Conservation (phyloP, 2,888 invertebrate genomes). For the Andrena chrysosceles region DNA sequence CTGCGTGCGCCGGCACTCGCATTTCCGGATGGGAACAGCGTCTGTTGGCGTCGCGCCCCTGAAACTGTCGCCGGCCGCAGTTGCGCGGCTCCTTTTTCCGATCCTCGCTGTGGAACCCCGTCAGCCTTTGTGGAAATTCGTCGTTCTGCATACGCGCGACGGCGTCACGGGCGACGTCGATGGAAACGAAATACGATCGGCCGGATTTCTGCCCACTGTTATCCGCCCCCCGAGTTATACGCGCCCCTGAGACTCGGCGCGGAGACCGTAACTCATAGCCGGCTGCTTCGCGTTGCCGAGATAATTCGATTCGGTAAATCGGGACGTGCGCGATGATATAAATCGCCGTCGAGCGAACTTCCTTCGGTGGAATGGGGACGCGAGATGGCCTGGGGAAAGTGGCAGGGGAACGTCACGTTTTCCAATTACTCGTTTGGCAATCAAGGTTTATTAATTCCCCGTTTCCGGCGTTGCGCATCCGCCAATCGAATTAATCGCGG, state of each 20-base stretch:
- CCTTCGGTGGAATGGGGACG: neutral
- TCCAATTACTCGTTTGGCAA: neutral
- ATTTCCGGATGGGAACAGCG: constrained; percentile 52
- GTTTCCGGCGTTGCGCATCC: neutral
- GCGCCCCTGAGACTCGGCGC: no score
- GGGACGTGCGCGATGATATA: neutral
- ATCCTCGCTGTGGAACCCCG: neutral
- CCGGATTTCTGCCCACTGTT: neutral
- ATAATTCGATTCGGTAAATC: neutral
- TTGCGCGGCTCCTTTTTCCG: neutral
- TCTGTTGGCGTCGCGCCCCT: constrained; percentile 43
- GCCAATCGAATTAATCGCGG: constrained; percentile 31
- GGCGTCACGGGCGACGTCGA: constrained; percentile 12
- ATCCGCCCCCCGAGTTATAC: neutral
- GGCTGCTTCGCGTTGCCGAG: constrained; percentile 3
- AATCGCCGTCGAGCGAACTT: neutral
- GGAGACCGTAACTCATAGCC: neutral
- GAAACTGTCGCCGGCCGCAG: constrained; percentile 8
- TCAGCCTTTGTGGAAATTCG: constrained; percentile 24
- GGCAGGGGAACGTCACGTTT: neutral
- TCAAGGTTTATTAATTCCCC: constrained; percentile 28
- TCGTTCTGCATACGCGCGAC: neutral
- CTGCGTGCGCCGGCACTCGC: constrained; percentile 38
- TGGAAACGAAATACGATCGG: constrained; percentile 15
- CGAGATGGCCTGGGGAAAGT: neutral